Evolutionary conservation across 2,797 vertebrate species (phyloP), one percentile per base, ranked within the genome.

Genomic region (Bradypodion pumilum): DNA sequence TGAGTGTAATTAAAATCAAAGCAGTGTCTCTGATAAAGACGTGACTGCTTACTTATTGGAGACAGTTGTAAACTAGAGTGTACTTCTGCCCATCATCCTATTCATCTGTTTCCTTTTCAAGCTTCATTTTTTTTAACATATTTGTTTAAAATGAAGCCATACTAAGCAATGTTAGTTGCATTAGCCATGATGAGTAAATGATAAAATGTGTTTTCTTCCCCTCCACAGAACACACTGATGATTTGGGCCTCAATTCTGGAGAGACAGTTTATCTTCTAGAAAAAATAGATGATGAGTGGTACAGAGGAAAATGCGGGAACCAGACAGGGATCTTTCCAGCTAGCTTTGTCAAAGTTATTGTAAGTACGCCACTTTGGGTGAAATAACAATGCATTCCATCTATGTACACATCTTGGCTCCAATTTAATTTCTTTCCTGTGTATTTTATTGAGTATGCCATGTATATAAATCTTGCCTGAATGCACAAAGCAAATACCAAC

Each of bases 231-330:
- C 96, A 97, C 89, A 92, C 94, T 75, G 97, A 95, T 89, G 99
- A 99, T 94, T 94, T 99, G 92, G 91, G 84, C 70, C 97, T 99
- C 90, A 96, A 72, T 92, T 94, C 95, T 82, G 99, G 98, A 89
- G 98, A 99, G 81, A 92, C 95, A 10, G 96, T 99, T 90, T 95
- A 86, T 93, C 95, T 95, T 92, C 95, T 99, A 92, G 97, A 98
- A 95, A 96, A 96, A 92, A 92, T 99, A 77, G 97, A 98, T 95
- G 60, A 79, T 0, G 96, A 99, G 70, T 99, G 99, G 99, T 99
- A 98, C 94, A 94, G 90, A 91, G 99, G 98, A 62, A 97, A 95
- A 85, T 97, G 96, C 85, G 94, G 95, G 90, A 97, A 96, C 86
- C 92, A 90, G 70, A 95, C 95, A 25, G 99, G 99, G 13, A 96